A percentile compares a stretch with the other conserved stretches of the same genome.
Evolutionary conservation across 2,888 invertebrate genomes (phyloP).

Genomic region (Coenonympha glycerion): DNA sequence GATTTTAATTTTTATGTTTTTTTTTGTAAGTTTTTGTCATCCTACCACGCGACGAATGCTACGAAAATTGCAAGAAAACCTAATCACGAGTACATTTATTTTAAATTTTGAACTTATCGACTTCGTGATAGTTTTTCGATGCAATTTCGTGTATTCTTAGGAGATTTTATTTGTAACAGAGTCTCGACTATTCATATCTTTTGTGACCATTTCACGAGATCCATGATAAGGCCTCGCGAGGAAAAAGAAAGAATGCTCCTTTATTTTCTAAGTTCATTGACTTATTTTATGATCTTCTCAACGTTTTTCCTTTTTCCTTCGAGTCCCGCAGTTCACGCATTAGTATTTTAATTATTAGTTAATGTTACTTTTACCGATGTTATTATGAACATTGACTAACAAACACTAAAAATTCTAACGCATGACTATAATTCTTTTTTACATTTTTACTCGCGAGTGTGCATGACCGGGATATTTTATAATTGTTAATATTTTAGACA

Average conservation of each 20-base stretch:
- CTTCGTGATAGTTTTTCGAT: slow-evolving; percentile 54
- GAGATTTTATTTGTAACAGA: slow-evolving; percentile 43
- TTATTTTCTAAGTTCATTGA: slow-evolving; percentile 53
- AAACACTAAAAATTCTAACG: slow-evolving; percentile 70
- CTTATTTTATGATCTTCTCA: slow-evolving; percentile 41
- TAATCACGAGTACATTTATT: slow-evolving; percentile 40
- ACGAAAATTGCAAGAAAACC: slow-evolving; percentile 50
- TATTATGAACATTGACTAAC: slow-evolving; percentile 72
- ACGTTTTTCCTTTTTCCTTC: slow-evolving; percentile 64
- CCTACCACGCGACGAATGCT: slow-evolving; percentile 28
- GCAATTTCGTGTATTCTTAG: slow-evolving; percentile 50
- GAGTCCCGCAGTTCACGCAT: slow-evolving; percentile 47
- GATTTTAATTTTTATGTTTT: too few relatives aligned
- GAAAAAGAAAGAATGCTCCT: slow-evolving; percentile 56
- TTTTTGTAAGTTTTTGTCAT: slow-evolving; percentile 18
- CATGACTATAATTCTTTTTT: slow-evolving; percentile 66
- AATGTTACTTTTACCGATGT: slow-evolving; percentile 34
- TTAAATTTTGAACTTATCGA: slow-evolving; percentile 23
- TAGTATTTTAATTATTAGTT: slow-evolving; percentile 22
- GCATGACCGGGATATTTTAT: slow-evolving; percentile 57
- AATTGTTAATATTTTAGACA: slow-evolving; percentile 27
- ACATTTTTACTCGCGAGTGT: slow-evolving; percentile 66
- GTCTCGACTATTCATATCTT: slow-evolving; percentile 32
- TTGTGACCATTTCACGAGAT: slow-evolving; percentile 33
- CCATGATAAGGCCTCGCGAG: slow-evolving; percentile 49